Evolutionary conservation across 1,140 invertebrate genomes (phyloP).

Genomic region (Asobara japonica): DNA sequence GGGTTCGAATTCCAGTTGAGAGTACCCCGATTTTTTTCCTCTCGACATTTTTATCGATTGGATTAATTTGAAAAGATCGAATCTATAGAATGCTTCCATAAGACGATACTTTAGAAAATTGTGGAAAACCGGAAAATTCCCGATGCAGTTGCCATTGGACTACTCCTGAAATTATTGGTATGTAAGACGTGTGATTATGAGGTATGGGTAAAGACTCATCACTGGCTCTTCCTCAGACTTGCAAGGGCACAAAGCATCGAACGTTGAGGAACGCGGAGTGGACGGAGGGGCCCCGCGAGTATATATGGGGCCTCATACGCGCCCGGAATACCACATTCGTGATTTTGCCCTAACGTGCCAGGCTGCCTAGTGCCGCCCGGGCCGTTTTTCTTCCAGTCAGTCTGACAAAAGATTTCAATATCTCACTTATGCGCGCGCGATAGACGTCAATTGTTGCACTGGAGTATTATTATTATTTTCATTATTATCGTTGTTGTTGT

Average conservation of each 20-base stretch:
- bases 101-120: too few relatives aligned
- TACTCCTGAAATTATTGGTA: constrained; percentile 1
- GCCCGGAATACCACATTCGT: constrained; percentile 65
- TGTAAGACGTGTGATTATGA: not conserved
- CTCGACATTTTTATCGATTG: too few relatives aligned
- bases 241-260: constrained; percentile 39
- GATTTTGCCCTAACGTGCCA: constrained; percentile 57
- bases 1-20: too few relatives aligned
- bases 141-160: too few relatives aligned
- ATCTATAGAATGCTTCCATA: too few relatives aligned
- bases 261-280: constrained; percentile 29
- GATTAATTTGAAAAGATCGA: too few relatives aligned
- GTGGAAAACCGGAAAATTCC: not conserved
- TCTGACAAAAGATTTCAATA: constrained; percentile 21
- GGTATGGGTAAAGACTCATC: constrained; percentile 3
- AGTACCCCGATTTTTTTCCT: too few relatives aligned
- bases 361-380: constrained; percentile 17
- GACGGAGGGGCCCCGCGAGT: constrained; percentile 53
- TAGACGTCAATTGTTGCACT: too few relatives aligned
- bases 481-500: too few relatives aligned
- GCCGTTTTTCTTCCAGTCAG: constrained; percentile 33
- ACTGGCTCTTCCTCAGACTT: constrained; percentile 37
- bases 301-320: constrained; percentile 65
- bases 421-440: too few relatives aligned
- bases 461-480: too few relatives aligned